These are phyloP conservation scores for Helogale parvula DNA, from an alignment of 2,113 vertebrate genomes.

Conservation along the genomic window DNA sequence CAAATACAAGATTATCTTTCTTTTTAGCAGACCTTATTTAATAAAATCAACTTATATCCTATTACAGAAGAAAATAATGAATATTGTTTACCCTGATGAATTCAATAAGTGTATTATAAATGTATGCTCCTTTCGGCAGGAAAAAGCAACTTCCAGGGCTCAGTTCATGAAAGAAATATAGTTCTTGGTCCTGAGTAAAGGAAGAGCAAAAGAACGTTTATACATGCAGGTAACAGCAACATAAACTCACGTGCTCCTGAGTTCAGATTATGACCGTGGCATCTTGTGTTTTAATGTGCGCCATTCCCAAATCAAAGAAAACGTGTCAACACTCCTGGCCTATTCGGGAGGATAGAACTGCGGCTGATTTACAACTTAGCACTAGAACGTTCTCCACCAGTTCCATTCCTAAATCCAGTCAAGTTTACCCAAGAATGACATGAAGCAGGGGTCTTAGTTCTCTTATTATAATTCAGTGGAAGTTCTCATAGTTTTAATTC, in stretches of 20 bases:
- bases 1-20: not conserved
- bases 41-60: not conserved
- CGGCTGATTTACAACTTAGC: not conserved
- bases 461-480: not conserved
- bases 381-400: not conserved
- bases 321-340: not conserved
- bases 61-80: constrained; percentile 36
- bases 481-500: not conserved
- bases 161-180: constrained; percentile 99
- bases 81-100: constrained; percentile 93
- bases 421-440: not conserved
- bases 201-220: constrained; percentile 23
- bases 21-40: not conserved
- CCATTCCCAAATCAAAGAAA: not conserved
- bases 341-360: fast-evolving
- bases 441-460: not conserved
- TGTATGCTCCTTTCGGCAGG: constrained; percentile 95
- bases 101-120: constrained; percentile 95
- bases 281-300: not conserved
- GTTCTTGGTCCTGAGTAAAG: constrained; percentile 93
- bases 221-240: not conserved
- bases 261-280: not conserved
- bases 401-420: not conserved
- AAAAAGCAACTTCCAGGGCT: constrained; percentile 99
- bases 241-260: not conserved